Conservation (phyloP, 1,140 invertebrate genomes). For the Drosophila jambulina region DNA sequence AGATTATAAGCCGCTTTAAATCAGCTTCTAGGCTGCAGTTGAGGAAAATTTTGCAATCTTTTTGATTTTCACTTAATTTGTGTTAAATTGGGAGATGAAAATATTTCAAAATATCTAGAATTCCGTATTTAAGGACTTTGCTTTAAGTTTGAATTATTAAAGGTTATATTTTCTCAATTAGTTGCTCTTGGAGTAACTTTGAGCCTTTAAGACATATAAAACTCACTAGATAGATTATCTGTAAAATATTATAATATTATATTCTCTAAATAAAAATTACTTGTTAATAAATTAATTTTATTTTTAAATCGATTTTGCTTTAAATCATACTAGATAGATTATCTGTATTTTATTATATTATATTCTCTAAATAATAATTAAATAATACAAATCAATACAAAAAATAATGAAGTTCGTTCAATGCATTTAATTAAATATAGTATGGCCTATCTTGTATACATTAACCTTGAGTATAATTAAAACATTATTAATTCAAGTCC, state of each 20-base stretch:
- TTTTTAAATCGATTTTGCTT: too few species aligned
- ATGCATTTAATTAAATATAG: background rate
- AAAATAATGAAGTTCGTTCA: background rate
- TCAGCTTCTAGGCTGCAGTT: background rate
- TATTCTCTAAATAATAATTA: background rate
- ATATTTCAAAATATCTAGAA: background rate
- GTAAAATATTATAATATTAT: too few species aligned
- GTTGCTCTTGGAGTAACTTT: too few species aligned
- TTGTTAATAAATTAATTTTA: too few species aligned
- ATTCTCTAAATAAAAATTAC: background rate
- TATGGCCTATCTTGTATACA: background rate
- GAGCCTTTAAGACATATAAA: background rate
- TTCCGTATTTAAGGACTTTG: background rate
- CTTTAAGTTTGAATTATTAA: background rate
- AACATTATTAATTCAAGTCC: background rate
- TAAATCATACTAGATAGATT: background rate
- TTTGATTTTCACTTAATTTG: background rate
- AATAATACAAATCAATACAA: background rate
- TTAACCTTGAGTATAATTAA: constrained; percentile 4
- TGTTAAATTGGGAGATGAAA: background rate
- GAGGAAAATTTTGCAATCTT: background rate
- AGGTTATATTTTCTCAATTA: background rate
- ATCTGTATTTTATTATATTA: too few species aligned
- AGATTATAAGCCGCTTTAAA: constrained; percentile 29
- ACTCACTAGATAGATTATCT: background rate